A percentile compares a stretch with the other conserved stretches of the same genome.
phyloP scores from a whole-genome alignment of 2,888 invertebrate genomes.

The Agelastica alni region DNA sequence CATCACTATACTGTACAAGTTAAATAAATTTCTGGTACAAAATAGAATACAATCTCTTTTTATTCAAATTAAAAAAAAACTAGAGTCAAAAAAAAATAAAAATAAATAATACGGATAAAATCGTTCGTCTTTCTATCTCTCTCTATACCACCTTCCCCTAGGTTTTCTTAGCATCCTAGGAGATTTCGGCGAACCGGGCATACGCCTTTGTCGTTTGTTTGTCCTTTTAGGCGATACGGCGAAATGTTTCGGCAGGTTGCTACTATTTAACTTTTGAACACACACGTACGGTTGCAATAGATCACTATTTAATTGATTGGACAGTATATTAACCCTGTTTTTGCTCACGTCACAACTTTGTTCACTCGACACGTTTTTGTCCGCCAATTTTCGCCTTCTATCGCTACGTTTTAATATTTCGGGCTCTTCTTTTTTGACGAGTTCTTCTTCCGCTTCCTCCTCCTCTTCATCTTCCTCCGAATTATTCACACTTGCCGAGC shows the following conservation, averaged over 20 bases:
- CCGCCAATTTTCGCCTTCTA: not conserved
- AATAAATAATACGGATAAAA: constrained; percentile 23
- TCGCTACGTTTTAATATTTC: not conserved
- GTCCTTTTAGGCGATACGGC: constrained; percentile 37
- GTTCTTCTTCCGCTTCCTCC: constrained; percentile 39
- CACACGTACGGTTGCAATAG: constrained; percentile 68
- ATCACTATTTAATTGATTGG: constrained; percentile 48
- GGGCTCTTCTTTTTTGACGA: constrained; percentile 28
- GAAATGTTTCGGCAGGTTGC: constrained; percentile 34
- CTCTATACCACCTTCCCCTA: constrained; percentile 55
- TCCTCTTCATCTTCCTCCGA: constrained; percentile 40
- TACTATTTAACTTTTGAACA: constrained; percentile 66
- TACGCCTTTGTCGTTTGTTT: constrained; percentile 37
- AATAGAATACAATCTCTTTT: constrained; percentile 41
- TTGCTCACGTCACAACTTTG: constrained; percentile 18
- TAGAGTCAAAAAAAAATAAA: constrained; percentile 8
- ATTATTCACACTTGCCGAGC: constrained; percentile 42
- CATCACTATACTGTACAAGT: constrained; percentile 31
- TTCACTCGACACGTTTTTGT: not conserved
- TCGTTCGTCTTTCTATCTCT: constrained; percentile 47
- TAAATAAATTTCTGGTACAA: constrained; percentile 46
- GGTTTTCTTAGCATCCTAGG: constrained; percentile 54
- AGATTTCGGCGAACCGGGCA: constrained; percentile 52
- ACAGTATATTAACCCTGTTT: constrained; percentile 26
- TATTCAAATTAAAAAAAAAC: too few relatives aligned